Base-by-base conservation (phyloP, 2,888 invertebrate species). In the Melieria omissa region DNA sequence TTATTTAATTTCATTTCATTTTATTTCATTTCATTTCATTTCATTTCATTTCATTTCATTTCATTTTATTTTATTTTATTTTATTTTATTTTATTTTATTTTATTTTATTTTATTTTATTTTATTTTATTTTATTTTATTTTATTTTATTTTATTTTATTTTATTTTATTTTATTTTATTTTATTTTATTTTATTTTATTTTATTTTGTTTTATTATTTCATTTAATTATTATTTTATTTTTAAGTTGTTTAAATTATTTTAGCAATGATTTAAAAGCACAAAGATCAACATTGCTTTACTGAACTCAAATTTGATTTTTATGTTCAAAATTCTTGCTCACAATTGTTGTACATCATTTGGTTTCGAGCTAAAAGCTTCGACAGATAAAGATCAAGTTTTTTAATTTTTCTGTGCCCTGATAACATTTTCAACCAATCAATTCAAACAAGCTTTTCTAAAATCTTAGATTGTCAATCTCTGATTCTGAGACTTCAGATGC, bases 1-100 rank as follows among this genome's bases (percentile, higher is more conserved):
- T 64, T 60, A 54, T 60, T 64, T 68, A 62, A 60, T 5, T 54
- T 65, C 60, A 58, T 58, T 63, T 57, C 60, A 65, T 44, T 44
- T 42, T 52, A 58, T 46, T 60, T 44, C 55, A 52, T 47, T 71
- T 14, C 46, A 61, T 57, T 45, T 70, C 64, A 63, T 60, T 55
- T 65, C 42, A 3, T 16, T 67, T 41, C 49, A 16, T 44, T 14
- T 52, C 45, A 41, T 49, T 5, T 49, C 29, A 10, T 49, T 9
- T 41, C 60, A 60, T 54, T 60, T 55, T 46, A 41, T 65, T 46
- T 54, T 61, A 41, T 47, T 64, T 62, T 47, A 29, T 63, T 55
- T 55, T 12, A 16, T n/a, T 55, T 55, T 55, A n/a, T n/a, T n/a
- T 55, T 55, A n/a, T n/a, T 55, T 55, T 55, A n/a, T n/a, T 55